Evolutionary conservation across 2,888 invertebrate genomes (phyloP), one percentile per base, ranked within the genome.

Genomic region (Cenopis cana): DNA sequence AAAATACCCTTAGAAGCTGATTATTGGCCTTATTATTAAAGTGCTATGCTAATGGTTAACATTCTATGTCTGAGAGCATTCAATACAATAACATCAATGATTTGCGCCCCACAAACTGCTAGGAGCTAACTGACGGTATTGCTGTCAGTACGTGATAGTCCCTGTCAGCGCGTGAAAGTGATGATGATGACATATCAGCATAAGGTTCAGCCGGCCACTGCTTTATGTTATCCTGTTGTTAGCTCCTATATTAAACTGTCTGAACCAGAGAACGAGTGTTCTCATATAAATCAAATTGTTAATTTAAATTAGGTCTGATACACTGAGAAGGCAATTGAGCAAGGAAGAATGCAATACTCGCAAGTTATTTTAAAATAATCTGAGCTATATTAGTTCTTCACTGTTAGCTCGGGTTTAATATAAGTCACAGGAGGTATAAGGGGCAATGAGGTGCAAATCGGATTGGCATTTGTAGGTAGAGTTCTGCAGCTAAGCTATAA

Each of bases 111-210:
- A 29, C 33, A 50, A 50, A 62, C 24, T 62, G 24, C 36, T 62
- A 14, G 0, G 50, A 36, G 62, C 14, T 49, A 17, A 61, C 10
- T 52, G 52, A 62, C 62, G 62, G 62, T 50, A 36, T 10, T 52
- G 50, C 62, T 61, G 18, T 50, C 62, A 62, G 50, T 41, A 20
- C 20, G 24, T 33, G 29, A 12, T 61, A 20, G 49, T 46, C 14
- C 29, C 61, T 62, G 62, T 62, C 61, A 33, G 61, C 50, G 18
- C 36, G 50, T 36, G 62, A 62, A 52, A 62, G 62, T 62, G 50
- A 61, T 49, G 33, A 62, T 50, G 50, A 61, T 49, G 33, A 62
- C 33, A 62, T 62, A 50, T 62, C 62, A 36, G 62, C 33, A 62
- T 49, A 61, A 17, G 49, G 24, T 17, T 10, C 41, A 46, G 24